Evolutionary conservation across 2,113 vertebrate genomes (phyloP), one percentile per base, ranked within the genome.

Genomic region (Puntigrus tetrazona): DNA sequence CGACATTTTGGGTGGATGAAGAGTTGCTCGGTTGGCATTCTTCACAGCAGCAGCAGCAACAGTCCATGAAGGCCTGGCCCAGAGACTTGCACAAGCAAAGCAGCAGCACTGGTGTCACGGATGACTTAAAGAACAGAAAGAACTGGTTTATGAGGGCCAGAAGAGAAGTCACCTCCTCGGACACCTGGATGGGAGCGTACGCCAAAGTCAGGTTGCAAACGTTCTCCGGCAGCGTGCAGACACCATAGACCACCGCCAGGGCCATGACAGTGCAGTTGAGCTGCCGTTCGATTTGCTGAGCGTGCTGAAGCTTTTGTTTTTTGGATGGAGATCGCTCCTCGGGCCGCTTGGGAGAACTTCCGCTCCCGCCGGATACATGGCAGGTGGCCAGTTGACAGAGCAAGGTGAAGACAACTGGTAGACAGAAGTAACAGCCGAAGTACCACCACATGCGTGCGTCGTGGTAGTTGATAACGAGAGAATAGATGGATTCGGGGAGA

Each of bases 31-130:
- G 92, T 45, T 95, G 85, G 3, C 96, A 95, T 25, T 97, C 96
- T 78, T 95, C 95, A 0, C 98, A 99, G 88, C 97, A 99, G 93
- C 98, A 99, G 91, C 98, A 99, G 91, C 97, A 99, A 90, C 98
- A 99, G 92, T 97, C 97, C 95, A 98, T 95, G 89, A 99, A 99
- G 80, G 96, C 97, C 93, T 94, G 96, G 77, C 98, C 97, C 69
- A 99, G 93, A 5, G 96, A 95, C 92, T 96, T 96, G 43, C 97
- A 98, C 84, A 98, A 91, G 41, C 96, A 99, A 50, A 99, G 92
- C 34, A 99, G 95, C 85, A 99, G 95, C 45, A 99, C 93, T 0
- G 98, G 98, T 0, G 97, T 97, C 82, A 96, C 92, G 0, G 97
- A 96, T 0, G 95, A 96, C 94, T 98, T 98, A 90, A 98, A 93